Evolutionary conservation across 2,888 invertebrate species (phyloP).

Genomic region (Lymantria monacha): DNA sequence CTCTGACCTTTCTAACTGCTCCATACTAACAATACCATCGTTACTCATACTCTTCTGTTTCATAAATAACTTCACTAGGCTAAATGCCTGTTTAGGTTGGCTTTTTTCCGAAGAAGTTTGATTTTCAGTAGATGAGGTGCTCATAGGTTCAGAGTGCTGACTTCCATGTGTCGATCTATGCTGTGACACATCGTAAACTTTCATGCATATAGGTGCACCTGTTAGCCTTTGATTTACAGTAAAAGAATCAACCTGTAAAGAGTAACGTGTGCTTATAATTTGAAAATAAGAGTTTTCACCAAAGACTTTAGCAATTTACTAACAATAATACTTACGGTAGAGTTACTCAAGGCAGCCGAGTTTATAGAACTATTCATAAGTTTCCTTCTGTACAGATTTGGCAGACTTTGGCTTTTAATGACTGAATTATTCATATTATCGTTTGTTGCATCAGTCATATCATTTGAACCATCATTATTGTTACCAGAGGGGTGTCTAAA

Average conservation of each 20-base stretch:
- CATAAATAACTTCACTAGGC: constrained; percentile 93
- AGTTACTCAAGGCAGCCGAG: constrained; percentile 85
- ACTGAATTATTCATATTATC: constrained; percentile 82
- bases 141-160: constrained; percentile 78
- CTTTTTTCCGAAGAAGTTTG: constrained; percentile 75
- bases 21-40: constrained; percentile 88
- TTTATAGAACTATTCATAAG: constrained; percentile 75
- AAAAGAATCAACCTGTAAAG: constrained; percentile 76
- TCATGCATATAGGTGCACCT: constrained; percentile 71
- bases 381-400: constrained; percentile 85
- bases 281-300: neutral
- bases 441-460: constrained; percentile 76
- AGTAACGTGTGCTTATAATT: constrained; percentile 8
- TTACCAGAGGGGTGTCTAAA: constrained; percentile 89
- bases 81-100: constrained; percentile 87
- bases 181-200: constrained; percentile 76
- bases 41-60: constrained; percentile 93
- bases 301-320: neutral
- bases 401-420: constrained; percentile 90
- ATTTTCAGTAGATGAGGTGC: constrained; percentile 77
- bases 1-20: constrained; percentile 87
- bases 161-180: constrained; percentile 68
- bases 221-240: constrained; percentile 71
- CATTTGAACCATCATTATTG: constrained; percentile 85
- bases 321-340: constrained; percentile 82